Conservation (phyloP, 2,888 invertebrate species). For the Brenthis ino region DNA sequence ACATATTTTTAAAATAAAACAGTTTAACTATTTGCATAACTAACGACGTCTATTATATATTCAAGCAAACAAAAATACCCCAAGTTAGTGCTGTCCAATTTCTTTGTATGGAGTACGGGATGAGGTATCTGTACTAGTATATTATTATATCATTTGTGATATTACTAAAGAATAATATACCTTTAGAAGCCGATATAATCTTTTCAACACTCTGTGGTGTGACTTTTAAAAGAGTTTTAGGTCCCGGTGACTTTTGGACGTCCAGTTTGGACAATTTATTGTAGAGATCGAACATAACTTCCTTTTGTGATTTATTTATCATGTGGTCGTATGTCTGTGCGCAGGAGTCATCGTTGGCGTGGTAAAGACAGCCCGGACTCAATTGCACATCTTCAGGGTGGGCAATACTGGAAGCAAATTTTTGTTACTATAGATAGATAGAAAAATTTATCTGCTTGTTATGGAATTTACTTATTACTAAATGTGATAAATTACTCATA, state of each 20-base stretch:
- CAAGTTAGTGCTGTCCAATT: too few species aligned
- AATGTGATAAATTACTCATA: too few species aligned
- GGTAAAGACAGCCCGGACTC: constrained; percentile 69
- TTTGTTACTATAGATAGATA: background rate
- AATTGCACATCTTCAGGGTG: constrained; percentile 66
- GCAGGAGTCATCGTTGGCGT: constrained; percentile 64
- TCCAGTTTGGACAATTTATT: constrained; percentile 73
- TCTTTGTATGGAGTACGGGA: too few species aligned
- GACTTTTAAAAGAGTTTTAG: constrained; percentile 68
- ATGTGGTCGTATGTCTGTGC: constrained; percentile 72
- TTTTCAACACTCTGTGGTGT: constrained; percentile 78
- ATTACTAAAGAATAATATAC: constrained; percentile 43
- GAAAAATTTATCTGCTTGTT: background rate
- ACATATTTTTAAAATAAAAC: too few species aligned
- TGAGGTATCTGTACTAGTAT: too few species aligned
- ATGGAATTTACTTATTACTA: background rate
- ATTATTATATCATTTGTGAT: too few species aligned
- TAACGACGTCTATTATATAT: too few species aligned
- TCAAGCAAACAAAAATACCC: too few species aligned
- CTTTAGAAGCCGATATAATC: constrained; percentile 68
- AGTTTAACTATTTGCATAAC: too few species aligned
- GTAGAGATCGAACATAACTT: constrained; percentile 77
- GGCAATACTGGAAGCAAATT: constrained; percentile 50
- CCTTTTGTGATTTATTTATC: constrained; percentile 77
- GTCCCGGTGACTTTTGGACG: constrained; percentile 69